phyloP scores from a whole-genome alignment of 2,797 vertebrate genomes.

The Cuculus canorus region DNA sequence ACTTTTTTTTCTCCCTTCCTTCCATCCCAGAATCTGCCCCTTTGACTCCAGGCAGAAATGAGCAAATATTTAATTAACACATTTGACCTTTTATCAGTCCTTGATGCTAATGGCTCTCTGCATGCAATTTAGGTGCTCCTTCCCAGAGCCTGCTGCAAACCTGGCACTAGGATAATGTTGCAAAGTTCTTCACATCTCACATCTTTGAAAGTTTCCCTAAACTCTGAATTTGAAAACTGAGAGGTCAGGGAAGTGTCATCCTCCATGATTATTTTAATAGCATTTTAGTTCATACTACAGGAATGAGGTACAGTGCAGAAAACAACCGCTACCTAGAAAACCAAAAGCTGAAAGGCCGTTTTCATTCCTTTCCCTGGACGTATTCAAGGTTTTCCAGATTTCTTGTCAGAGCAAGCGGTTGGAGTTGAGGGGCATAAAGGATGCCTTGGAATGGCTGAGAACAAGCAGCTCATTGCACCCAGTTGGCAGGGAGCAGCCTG shows the following conservation, averaged over 20 bases:
- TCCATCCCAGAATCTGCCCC: not conserved
- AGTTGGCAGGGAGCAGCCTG: not conserved
- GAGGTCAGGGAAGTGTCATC: not conserved
- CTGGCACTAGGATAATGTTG: not conserved
- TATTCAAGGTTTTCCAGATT: not conserved
- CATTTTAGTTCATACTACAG: not conserved
- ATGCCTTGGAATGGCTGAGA: not conserved
- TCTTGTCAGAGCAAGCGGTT: not conserved
- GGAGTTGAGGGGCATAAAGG: not conserved
- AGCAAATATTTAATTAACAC: slow-evolving; percentile 42
- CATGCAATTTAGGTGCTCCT: not conserved
- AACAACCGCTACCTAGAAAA: not conserved
- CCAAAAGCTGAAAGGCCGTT: not conserved
- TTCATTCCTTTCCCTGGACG: not conserved
- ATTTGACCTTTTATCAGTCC: not conserved
- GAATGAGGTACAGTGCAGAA: not conserved
- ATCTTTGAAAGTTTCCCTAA: not conserved
- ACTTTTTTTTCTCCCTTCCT: not conserved
- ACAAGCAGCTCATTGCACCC: not conserved
- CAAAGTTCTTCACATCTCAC: not conserved
- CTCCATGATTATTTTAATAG: not conserved
- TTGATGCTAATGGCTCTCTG: not conserved
- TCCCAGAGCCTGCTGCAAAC: not conserved
- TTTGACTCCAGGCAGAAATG: not conserved
- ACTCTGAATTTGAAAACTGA: not conserved